Base-by-base conservation (phyloP, 23 tunicate species). In the Diplosoma virens region DNA sequence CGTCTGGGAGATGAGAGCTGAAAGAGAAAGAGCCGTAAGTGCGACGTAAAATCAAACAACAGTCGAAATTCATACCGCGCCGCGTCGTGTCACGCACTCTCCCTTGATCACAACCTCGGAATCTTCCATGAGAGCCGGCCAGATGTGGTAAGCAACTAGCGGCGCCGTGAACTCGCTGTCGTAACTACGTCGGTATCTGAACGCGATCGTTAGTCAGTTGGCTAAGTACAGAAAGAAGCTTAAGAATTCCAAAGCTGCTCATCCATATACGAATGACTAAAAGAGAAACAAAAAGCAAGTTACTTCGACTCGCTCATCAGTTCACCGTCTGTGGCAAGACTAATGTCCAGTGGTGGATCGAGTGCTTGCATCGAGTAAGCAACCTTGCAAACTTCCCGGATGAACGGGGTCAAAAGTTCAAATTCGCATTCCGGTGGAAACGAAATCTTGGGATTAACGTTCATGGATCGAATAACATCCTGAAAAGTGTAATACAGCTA, bases 111-210 rank as follows among this genome's bases (percentile, higher is more conserved):
- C 84, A 47, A 84, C 88, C n/a, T 28, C 30, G 48, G 84, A 58
- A 52, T 95, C 99, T 61, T 95, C 99, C 96, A 85, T 84, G 46
- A 95, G 71, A 24, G 99, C 97, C 20, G 99, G 99, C 99, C 99
- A 95, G 47, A 89, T 76, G 75, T 95, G 95, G 78, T 75, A 95
- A 11, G 96, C 96, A 30, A 95, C 88, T 37, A 95, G 66, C 3
- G 99, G 99, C 11, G 99, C 99, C 6, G 93, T 76, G 80, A 85
- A 95, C 56, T 95, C 99, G 37, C 97, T 89, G 79, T 95, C 99
- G 65, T 95, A 95, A 31, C 96, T 95, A 9, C 99, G 79, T 32
- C 99, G 87, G 67, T 95, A 95, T 46, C 99, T 95, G 88, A 1
- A 30, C 27, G 7, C 27, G 5, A 27, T 63, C 33, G 27, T 63